Conservation (phyloP, 1,140 invertebrate species). For the Caenorhabditis latens region DNA sequence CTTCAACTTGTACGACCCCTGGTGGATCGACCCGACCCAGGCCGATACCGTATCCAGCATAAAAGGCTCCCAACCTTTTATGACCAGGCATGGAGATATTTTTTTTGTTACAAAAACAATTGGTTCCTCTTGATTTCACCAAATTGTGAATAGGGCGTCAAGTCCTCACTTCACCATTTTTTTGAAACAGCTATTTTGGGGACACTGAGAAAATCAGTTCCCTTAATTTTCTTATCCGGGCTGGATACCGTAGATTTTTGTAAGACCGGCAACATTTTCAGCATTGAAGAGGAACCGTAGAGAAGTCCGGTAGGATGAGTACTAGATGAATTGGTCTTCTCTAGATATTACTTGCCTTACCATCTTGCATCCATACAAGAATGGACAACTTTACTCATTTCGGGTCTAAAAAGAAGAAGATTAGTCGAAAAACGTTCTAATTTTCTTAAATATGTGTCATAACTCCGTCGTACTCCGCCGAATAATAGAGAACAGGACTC, state of each 20-base stretch:
- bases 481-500: background rate
- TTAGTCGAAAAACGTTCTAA: too few species aligned
- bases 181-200: background rate
- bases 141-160: background rate
- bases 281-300: too few species aligned
- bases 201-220: too few species aligned
- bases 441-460: background rate
- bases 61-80: background rate
- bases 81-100: background rate
- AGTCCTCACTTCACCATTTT: background rate
- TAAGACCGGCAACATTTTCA: too few species aligned
- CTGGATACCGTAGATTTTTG: background rate
- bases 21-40: background rate
- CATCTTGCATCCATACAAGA: too few species aligned
- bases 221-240: background rate
- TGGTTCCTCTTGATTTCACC: background rate
- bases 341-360: too few species aligned
- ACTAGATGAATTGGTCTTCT: too few species aligned
- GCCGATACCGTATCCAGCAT: background rate
- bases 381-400: background rate
- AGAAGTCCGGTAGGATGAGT: too few species aligned
- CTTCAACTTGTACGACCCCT: background rate
- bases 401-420: background rate
- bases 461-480: slow-evolving; percentile 1
- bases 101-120: background rate